These are phyloP conservation scores for Tinamus major DNA, from an alignment of 2,797 vertebrate genomes.

Conservation along the genomic window DNA sequence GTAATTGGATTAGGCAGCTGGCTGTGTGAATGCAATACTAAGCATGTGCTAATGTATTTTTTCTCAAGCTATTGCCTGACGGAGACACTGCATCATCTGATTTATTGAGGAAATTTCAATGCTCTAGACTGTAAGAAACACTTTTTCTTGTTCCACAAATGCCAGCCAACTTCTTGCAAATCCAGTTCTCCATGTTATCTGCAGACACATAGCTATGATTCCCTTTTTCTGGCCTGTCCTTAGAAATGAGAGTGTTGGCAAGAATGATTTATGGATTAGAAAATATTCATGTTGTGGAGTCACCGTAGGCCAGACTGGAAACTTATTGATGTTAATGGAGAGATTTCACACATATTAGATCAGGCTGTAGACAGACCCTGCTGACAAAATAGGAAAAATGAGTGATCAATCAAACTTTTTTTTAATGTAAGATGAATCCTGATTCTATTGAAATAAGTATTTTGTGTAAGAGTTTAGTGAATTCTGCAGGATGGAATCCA, in stretches of 20 bases:
- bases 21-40: slow-evolving; percentile 44
- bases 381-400: not conserved
- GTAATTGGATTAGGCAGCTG: slow-evolving; percentile 62
- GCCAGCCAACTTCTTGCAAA: not conserved
- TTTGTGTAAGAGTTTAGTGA: not conserved
- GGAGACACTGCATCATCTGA: not conserved
- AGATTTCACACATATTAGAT: not conserved
- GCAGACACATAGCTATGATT: not conserved
- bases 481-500: not conserved
- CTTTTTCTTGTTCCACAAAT: not conserved
- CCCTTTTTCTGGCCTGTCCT: not conserved
- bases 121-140: not conserved
- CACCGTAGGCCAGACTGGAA: not conserved
- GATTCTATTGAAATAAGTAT: not conserved
- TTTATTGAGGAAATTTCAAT: slow-evolving; percentile 33
- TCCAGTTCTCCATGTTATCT: not conserved
- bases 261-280: not conserved
- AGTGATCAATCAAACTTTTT: fast-evolving
- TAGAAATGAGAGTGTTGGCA: not conserved
- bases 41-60: slow-evolving; percentile 34
- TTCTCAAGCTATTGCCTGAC: slow-evolving; percentile 1
- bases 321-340: not conserved
- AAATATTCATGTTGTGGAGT: not conserved
- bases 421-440: not conserved
- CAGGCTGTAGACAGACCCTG: not conserved